Evolutionary conservation across 2,888 invertebrate species (phyloP), one percentile per base, ranked within the genome.

Genomic region (Euclidia mi): DNA sequence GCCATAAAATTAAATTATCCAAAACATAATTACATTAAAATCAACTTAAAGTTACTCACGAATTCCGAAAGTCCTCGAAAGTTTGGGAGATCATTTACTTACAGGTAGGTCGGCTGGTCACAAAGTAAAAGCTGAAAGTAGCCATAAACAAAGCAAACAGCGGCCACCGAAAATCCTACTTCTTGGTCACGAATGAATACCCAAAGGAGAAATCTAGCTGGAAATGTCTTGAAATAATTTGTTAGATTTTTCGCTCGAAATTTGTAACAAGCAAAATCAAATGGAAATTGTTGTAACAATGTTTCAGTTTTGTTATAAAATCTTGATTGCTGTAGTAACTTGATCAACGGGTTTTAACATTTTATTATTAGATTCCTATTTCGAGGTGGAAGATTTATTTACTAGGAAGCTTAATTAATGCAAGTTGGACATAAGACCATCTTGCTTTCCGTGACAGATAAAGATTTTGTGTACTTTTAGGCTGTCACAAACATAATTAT

Each of bases 61-160:
- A 52, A 58, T 42, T 47, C 40, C 34, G 29, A 50, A 61, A 63
- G 55, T 66, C 55, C 55, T 56, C 42, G 50, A 57, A 68, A 69
- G 47, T 69, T 71, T 67, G 29, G 7, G 46, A 59, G 57, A 72
- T 68, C 72, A 71, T 71, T 70, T 70, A 71, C 72, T 64, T 70
- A 64, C 55, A 35, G 43, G 40, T 38, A 44, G 37, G 40, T 53
- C 47, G 53, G 58, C 52, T 55, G 59, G 59, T 69, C 62, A 49
- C 71, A 65, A 71, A 71, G 66, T 73, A 70, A 71, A 68, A 67
- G 65, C 55, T 64, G 56, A 65, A 57, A 67, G 44, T 59, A 55
- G 58, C 65, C 64, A 70, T 71, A 79, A 79, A 79, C 71, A 78
- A 79, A 75, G 75, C 65, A 70, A 65, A 69, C 70, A 66, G 67